phyloP scores from a whole-genome alignment of 2,888 invertebrate genomes.

The Perdita meconis region DNA sequence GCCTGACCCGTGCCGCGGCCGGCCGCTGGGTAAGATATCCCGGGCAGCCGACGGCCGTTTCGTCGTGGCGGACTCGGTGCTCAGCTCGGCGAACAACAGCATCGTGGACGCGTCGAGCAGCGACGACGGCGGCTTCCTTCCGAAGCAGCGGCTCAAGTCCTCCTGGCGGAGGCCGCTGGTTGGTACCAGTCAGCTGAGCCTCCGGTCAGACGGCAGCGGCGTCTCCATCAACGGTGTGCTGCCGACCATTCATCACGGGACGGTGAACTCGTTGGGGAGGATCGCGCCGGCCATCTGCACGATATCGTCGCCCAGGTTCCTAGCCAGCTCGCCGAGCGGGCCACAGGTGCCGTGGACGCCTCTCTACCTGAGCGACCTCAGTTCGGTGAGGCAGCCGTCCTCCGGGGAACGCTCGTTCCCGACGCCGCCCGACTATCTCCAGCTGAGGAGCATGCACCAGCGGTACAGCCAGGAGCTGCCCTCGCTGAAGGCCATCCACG shows the following conservation, averaged over 20 bases:
- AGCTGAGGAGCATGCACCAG: slow-evolving; percentile 88
- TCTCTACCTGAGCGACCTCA: slow-evolving; percentile 93
- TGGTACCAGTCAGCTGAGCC: slow-evolving; percentile 88
- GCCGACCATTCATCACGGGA: slow-evolving; percentile 61
- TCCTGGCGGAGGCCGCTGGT: slow-evolving; percentile 85
- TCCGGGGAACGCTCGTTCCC: slow-evolving; percentile 92
- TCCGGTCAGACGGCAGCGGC: slow-evolving; percentile 89
- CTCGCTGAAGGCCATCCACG: slow-evolving; percentile 89
- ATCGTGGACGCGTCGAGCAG: slow-evolving; percentile 88
- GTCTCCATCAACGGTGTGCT: slow-evolving; percentile 77
- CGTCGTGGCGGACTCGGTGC: slow-evolving; percentile 86
- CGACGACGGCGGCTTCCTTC: slow-evolving; percentile 94
- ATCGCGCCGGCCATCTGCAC: slow-evolving; percentile 74
- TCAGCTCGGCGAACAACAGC: slow-evolving; percentile 86
- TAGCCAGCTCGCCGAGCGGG: slow-evolving; percentile 86
- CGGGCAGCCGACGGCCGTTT: slow-evolving; percentile 91
- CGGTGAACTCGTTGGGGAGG: slow-evolving; percentile 65
- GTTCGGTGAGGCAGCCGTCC: slow-evolving; percentile 93
- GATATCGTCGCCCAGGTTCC: slow-evolving; percentile 78
- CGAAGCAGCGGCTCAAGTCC: slow-evolving; percentile 83
- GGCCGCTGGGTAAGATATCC: slow-evolving; percentile 88
- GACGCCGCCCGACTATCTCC: slow-evolving; percentile 89
- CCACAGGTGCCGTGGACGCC: slow-evolving; percentile 90
- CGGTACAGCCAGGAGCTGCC: slow-evolving; percentile 91
- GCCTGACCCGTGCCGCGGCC: slow-evolving; percentile 82